Evolutionary conservation across 2,113 vertebrate genomes (phyloP).

Genomic region (Rousettus leschenaultii): DNA sequence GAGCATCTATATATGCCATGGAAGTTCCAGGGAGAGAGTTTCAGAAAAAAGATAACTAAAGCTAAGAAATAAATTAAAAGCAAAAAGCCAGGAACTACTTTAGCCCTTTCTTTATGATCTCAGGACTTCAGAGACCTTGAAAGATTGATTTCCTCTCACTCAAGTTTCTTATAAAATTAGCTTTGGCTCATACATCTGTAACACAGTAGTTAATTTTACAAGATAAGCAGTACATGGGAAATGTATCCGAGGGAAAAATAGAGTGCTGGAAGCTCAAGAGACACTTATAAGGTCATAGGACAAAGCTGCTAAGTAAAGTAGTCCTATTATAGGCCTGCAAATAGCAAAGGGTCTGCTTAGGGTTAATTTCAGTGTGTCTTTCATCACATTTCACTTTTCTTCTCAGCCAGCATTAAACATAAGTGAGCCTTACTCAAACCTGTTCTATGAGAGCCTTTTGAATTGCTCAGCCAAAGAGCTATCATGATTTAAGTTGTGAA

Average conservation of each 20-base stretch:
- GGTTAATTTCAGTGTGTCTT: slow-evolving; percentile 41
- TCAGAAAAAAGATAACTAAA: slow-evolving; percentile 44
- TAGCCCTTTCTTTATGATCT: neutral
- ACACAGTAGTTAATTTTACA: slow-evolving; percentile 47
- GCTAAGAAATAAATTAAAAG: neutral
- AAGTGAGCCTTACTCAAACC: neutral
- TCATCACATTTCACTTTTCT: slow-evolving; percentile 41
- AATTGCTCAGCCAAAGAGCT: neutral
- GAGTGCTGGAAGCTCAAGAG: slow-evolving; percentile 21
- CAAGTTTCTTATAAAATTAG: slow-evolving; percentile 24
- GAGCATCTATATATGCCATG: slow-evolving; percentile 23
- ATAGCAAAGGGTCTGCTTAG: neutral
- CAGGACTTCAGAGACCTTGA: slow-evolving; percentile 35
- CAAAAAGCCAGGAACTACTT: neutral
- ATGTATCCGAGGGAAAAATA: slow-evolving; percentile 5
- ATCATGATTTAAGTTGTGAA: slow-evolving; percentile 41
- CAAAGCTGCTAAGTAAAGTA: neutral
- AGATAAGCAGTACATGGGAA: neutral
- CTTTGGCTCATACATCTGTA: slow-evolving; percentile 41
- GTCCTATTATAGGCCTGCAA: neutral
- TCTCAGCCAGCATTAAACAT: neutral
- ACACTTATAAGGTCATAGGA: slow-evolving; percentile 39
- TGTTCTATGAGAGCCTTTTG: neutral
- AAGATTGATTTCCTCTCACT: slow-evolving; percentile 23
- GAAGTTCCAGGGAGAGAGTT: neutral